Conservation (phyloP, 2,797 vertebrate genomes). For the Bradypus variegatus region DNA sequence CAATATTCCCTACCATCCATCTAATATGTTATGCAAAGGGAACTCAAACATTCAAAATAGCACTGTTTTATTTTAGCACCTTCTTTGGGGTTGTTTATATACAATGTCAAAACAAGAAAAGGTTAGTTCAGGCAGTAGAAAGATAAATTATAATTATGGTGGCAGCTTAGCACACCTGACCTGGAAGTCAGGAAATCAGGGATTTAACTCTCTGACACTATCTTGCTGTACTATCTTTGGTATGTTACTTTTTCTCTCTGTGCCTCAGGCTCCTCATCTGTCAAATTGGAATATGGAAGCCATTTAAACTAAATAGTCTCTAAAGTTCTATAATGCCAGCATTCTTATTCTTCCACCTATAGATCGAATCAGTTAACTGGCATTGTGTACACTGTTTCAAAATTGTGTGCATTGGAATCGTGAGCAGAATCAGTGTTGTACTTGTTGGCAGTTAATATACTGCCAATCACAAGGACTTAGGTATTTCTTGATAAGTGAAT, state of each 20-base stretch:
- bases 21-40: background rate
- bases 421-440: background rate
- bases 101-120: background rate
- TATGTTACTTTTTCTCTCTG: background rate
- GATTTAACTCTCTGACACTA: background rate
- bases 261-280: background rate
- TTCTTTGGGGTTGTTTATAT: background rate
- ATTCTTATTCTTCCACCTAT: background rate
- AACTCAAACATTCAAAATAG: background rate
- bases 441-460: background rate
- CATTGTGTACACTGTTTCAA: background rate
- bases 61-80: background rate
- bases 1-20: background rate
- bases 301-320: background rate
- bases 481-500: background rate
- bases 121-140: background rate
- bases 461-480: background rate
- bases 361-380: background rate
- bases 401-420: background rate
- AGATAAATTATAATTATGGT: background rate
- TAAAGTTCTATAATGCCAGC: background rate
- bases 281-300: conserved; percentile 6
- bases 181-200: background rate
- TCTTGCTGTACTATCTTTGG: background rate
- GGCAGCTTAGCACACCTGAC: background rate